Conservation (phyloP, 92 coral and sea anemone species). For the Diadumene lineata region DNA sequence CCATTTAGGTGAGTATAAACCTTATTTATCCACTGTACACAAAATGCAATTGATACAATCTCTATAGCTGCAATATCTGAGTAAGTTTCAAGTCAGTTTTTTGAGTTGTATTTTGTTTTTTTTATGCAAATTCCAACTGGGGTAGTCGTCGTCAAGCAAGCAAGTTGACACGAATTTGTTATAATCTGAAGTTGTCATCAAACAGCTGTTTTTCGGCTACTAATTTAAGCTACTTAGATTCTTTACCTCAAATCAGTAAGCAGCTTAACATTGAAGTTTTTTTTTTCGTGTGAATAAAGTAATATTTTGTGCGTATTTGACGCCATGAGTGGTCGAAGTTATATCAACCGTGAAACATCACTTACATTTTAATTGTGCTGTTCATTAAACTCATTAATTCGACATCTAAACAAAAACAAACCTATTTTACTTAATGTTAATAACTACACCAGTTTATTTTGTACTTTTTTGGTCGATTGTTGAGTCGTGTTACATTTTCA, state of each 20-base stretch:
- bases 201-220: background rate
- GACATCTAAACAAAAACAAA: constrained; percentile 1
- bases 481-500: background rate
- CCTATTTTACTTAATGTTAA: background rate
- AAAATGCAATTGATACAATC: background rate
- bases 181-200: background rate
- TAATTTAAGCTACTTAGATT: background rate
- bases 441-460: background rate
- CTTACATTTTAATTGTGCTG: background rate
- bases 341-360: background rate
- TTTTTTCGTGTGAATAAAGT: background rate
- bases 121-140: constrained; percentile 9
- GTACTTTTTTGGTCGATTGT: background rate
- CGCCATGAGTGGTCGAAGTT: background rate
- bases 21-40: background rate
- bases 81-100: too few relatives aligned
- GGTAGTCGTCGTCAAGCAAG: constrained; percentile 6
- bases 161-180: background rate
- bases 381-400: background rate
- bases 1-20: constrained; percentile 71
- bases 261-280: background rate
- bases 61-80: too few relatives aligned
- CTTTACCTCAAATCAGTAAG: background rate
- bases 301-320: background rate
- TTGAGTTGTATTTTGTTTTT: background rate